phyloP scores from a whole-genome alignment of 2,113 vertebrate species.

The Eleginops maclovinus region DNA sequence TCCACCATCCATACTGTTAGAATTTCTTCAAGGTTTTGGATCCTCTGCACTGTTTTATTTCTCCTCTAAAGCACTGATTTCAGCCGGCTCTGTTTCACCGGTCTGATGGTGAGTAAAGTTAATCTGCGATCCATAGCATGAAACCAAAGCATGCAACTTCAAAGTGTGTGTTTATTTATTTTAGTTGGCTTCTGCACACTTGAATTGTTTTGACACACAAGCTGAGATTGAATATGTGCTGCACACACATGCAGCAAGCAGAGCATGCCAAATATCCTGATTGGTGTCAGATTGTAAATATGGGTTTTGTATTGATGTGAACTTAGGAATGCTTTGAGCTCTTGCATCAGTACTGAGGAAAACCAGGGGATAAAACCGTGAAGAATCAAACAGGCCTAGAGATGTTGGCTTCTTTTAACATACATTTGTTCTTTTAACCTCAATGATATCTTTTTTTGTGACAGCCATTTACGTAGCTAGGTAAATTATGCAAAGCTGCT shows the following conservation, averaged over 20 bases:
- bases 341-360: neutral
- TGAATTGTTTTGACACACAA: slow-evolving; percentile 3
- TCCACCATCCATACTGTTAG: too few relatives aligned
- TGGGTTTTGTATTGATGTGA: slow-evolving; percentile 5
- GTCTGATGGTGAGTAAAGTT: slow-evolving; percentile 2
- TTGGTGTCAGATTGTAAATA: slow-evolving; percentile 1
- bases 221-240: neutral
- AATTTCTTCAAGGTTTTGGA: too few relatives aligned
- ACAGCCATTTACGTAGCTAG: too few relatives aligned
- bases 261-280: neutral
- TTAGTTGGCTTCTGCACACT: neutral
- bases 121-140: neutral
- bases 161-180: slow-evolving; percentile 3
- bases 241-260: neutral
- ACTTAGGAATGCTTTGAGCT: slow-evolving; percentile 7
- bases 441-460: too few relatives aligned
- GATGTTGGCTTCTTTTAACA: neutral
- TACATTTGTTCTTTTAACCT: too few relatives aligned
- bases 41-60: neutral
- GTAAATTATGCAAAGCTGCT: neutral
- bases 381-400: neutral
- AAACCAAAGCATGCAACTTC: neutral
- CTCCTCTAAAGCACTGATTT: neutral
- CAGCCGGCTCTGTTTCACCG: neutral
- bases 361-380: neutral